Base-by-base conservation (phyloP, 2,113 vertebrate genomes). In the Coreoperca whiteheadi region DNA sequence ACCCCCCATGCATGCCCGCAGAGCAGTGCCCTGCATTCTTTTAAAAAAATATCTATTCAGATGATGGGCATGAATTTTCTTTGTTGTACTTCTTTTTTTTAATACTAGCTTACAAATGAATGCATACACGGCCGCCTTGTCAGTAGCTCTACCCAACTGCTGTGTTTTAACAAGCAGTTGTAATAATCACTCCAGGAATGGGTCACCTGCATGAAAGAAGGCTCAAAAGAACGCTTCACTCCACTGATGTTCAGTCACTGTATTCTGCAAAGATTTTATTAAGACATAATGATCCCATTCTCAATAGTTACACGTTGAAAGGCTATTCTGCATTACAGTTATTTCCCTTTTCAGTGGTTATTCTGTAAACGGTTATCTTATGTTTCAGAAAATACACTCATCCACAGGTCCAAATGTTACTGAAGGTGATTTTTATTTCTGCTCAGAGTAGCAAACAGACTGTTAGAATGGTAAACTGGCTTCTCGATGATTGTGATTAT, bases 161-260 rank as follows among this genome's bases (percentile, higher is more conserved):
- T 87, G 78, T 87, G 80, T 88, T 88, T 88, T 88, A 93, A 86
- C 87, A 84, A 73, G 82, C 84, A 51, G 92, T 82, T 82, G 39
- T 80, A 41, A 74, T 83, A 59, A 83, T 74, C 85, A 77, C 87
- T 83, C 85, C 61, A 77, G 88, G 77, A 91, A 90, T 87, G 82
- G 78, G 65, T 88, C 84, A 85, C 85, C 79, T 93, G 92, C 94
- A 95, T 94, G 94, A 87, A 80, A 73, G 84, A 81, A 77, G 74
- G 85, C 87, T 71, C 72, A 23, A 74, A 76, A 60, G 74, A 89
- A 88, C 39, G 56, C 83, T 83, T 74, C 73, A 74, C 85, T 82
- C 83, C 84, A 81, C 83, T 81, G 76, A 66, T 71, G 56, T 75
- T 84, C 69, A 83, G 61, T 79, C 78, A 82, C 79, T 84, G 83